Percentiles rank a stretch among this genome's conserved stretches.
These are phyloP conservation scores for Ectemnius lituratus DNA, from an alignment of 2,888 invertebrate genomes.

Conservation along the genomic window DNA sequence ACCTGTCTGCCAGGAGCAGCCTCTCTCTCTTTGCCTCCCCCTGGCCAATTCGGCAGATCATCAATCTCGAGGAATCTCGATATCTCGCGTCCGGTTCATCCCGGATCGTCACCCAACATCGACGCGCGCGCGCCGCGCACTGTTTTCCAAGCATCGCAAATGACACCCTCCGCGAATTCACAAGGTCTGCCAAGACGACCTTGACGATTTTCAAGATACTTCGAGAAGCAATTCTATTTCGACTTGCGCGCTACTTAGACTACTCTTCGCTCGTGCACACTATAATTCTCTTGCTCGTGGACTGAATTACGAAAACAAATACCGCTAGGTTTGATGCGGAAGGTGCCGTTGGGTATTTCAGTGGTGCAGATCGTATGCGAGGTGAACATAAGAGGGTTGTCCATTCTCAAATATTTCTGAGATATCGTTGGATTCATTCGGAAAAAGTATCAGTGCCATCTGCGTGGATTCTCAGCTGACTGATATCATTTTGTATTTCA, in stretches of 20 bases:
- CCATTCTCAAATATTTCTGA: conserved; percentile 1
- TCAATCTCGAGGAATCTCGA: too few relatives aligned
- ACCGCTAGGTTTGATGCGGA: background rate
- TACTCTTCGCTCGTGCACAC: too few relatives aligned
- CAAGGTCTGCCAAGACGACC: conserved; percentile 38
- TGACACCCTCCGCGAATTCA: conserved; percentile 23
- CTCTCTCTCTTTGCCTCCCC: conserved; percentile 10
- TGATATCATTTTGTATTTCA: background rate
- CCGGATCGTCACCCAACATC: too few relatives aligned
- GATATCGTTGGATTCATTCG: background rate
- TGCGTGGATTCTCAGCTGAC: background rate
- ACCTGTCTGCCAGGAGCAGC: conserved; percentile 34
- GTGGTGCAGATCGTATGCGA: background rate
- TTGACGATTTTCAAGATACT: conserved; percentile 24
- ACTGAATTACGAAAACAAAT: conserved; percentile 6
- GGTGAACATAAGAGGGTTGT: background rate
- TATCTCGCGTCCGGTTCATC: too few relatives aligned
- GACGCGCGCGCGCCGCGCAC: background rate
- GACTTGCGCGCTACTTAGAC: too few relatives aligned
- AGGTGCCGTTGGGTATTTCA: background rate
- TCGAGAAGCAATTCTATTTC: too few relatives aligned
- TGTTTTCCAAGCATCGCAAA: conserved; percentile 4
- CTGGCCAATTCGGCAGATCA: conserved; percentile 16
- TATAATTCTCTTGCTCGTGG: background rate
- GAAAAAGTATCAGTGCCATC: background rate